Conservation (phyloP, 92 coral and sea anemone genomes). For the Muricea muricata region DNA sequence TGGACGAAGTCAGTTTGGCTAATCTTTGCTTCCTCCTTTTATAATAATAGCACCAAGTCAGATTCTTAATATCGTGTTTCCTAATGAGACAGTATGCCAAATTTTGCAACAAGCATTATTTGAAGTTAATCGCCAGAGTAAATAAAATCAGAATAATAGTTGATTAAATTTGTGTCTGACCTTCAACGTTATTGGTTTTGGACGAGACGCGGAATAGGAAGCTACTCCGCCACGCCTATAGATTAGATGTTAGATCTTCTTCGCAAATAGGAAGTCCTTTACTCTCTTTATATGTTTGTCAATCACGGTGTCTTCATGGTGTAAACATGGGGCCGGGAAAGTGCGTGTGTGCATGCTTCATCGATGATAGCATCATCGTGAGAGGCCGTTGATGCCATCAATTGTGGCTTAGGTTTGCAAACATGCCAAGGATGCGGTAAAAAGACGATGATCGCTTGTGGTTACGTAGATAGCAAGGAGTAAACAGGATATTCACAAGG, state of each 20-base stretch:
- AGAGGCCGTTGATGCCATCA: too few species aligned
- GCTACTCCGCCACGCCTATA: neutral
- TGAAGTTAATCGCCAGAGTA: neutral
- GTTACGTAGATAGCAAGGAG: too few species aligned
- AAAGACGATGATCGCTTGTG: too few species aligned
- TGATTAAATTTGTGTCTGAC: neutral
- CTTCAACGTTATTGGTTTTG: neutral
- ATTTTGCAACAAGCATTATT: neutral
- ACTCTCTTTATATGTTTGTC: neutral
- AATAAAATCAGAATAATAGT: neutral
- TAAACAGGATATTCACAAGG: too few species aligned
- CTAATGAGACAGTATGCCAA: neutral
- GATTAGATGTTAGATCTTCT: neutral
- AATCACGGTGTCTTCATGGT: too few species aligned
- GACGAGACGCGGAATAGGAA: slow-evolving; percentile 2
- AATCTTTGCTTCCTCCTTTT: too few species aligned
- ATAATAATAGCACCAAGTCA: too few species aligned
- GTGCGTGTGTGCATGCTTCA: neutral
- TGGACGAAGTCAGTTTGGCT: too few species aligned
- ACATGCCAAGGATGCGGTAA: too few species aligned
- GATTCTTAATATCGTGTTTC: neutral
- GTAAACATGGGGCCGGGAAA: too few species aligned
- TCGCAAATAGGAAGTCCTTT: neutral
- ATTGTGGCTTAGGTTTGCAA: too few species aligned
- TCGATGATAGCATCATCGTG: too few species aligned